Evolutionary conservation across 2,113 vertebrate genomes (phyloP), one percentile per base, ranked within the genome.

Genomic region (Festucalex cinctus): DNA sequence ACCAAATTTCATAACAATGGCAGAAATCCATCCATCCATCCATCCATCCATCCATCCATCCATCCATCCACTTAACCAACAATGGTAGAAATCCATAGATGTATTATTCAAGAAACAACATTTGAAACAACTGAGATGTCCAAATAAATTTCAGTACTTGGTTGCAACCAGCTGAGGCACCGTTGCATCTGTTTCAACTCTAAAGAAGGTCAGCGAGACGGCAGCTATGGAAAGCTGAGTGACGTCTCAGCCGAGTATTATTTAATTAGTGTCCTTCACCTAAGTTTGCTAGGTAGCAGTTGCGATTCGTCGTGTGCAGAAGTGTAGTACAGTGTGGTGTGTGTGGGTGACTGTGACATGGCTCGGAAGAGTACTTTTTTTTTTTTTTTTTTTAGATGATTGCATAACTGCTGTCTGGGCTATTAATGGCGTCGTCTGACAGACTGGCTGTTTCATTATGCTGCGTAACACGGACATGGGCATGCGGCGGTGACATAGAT

Each of bases 241-340:
- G n/a, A 51, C n/a, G 49, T 51, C n/a, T n/a, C 10, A 5, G 8
- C 24, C 6, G 13, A 26, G 3, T 16, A 78, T 75, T 66, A 76
- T 70, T 68, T 41, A 41, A 51, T 58, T 12, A 36, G 20, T 65
- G 75, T 71, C 75, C 76, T 80, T 81, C 74, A 85, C 83, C 82
- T 74, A 64, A 1, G 49, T 79, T 86, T 84, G 81, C 81, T 73
- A 78, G 74, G 81, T 76, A 85, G 74, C 77, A 3, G 61, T 61
- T 76, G 66, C 51, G 65, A 80, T 72, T 13, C 20, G 8, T 43
- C 10, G 20, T 16, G 1, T 41, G 28, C n/a, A 51, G 68, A 22
- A 32, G 17, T 57, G 65, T 19, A 46, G 44, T 5, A 20, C 44
- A 46, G 14, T 19, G 44, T 7, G 17, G 5, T 63, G 48, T 48